Evolutionary conservation across 2,113 vertebrate species (phyloP).

Genomic region (Sula dactylatra): DNA sequence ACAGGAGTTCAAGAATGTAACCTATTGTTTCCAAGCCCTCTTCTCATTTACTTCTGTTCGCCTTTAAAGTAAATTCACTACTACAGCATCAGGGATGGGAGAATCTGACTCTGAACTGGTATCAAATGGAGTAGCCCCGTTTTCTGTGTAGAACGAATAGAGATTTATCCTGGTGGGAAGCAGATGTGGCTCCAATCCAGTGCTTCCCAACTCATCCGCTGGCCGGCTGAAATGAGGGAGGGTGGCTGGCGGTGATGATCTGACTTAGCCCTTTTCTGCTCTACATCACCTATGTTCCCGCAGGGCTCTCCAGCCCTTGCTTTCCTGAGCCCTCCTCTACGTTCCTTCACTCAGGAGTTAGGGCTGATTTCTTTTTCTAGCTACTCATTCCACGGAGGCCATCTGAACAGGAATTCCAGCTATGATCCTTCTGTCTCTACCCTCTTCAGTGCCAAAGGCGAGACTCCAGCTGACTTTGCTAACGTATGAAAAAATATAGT

Average conservation of each 20-base stretch:
- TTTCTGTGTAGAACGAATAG: background rate
- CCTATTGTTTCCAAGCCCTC: background rate
- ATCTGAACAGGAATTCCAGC: constrained; percentile 35
- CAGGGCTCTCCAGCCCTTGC: background rate
- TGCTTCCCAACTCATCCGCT: background rate
- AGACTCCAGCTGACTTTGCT: constrained; percentile 7
- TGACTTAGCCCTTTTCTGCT: background rate
- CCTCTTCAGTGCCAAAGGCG: background rate
- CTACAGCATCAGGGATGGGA: background rate
- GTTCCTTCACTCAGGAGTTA: background rate
- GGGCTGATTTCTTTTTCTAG: background rate
- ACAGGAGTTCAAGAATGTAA: background rate
- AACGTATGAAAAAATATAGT: fast-evolving
- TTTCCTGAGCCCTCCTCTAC: background rate
- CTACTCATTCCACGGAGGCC: background rate
- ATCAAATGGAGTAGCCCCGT: fast-evolving
- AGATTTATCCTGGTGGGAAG: background rate
- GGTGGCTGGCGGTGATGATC: background rate
- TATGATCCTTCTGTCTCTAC: constrained; percentile 36
- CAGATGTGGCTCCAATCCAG: background rate
- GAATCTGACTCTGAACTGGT: background rate
- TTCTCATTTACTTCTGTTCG: background rate
- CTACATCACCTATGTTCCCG: fast-evolving
- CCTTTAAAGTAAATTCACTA: background rate
- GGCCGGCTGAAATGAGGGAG: background rate